Base-by-base conservation (phyloP, 2,797 vertebrate genomes). In the Alca torda region DNA sequence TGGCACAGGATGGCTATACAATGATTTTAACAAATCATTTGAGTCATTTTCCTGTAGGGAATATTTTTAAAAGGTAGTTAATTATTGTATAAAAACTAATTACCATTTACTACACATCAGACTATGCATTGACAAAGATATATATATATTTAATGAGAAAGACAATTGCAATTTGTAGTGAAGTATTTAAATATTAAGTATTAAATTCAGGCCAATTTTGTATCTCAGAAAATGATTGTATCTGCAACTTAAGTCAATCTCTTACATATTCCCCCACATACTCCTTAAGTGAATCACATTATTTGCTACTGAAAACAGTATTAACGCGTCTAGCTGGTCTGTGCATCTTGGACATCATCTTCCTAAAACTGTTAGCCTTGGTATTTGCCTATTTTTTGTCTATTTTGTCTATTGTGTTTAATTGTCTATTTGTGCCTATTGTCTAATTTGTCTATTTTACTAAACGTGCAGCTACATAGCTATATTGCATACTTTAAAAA, bases 1-100 rank as follows among this genome's bases (percentile, higher is more conserved):
- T 97, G 99, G 99, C 97, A 99, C 99, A 61, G 99, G 98, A 97
- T 99, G 98, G 89, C 97, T 98, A 95, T 99, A 98, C 94, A 99
- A 98, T 10, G 99, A 99, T 95, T 99, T 98, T 97, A 99, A 98
- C 97, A 99, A 98, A 97, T 99, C 99, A 87, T 99, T 99, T 98
- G 99, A 98, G 97, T 99, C 99, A 87, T 98, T 98, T 97, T 99
- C 99, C 99, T 99, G 90, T 7, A 84, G 69, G 48, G 73, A 95
- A 96, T 54, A 93, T 65, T 69, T 84, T 94, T 96, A 64, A 94
- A 78, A 74, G 74, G 79, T 54, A 95, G 67, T 96, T 91, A 95
- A 74, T 87, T 54, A 53, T 11, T 14, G 54, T 24, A 75, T 16
- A 80, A 89, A 94, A 79, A 39, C 59, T n/a, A 61, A 65, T 69